Evolutionary conservation across 2,888 invertebrate species (phyloP).

Genomic region (Elysia crispata): DNA sequence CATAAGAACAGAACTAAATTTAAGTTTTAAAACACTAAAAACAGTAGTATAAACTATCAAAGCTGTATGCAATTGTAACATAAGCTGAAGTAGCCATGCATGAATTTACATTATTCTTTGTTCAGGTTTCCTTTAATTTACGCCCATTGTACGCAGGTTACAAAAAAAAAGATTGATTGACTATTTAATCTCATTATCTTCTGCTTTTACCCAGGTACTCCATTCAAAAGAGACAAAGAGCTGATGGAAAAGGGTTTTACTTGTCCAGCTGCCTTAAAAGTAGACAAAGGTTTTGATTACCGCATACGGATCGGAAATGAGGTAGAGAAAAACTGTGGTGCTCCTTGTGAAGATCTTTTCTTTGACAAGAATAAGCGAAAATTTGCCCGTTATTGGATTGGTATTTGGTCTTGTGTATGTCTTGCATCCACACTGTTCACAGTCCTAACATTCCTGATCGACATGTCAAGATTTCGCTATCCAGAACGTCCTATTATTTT

Average conservation of each 20-base stretch:
- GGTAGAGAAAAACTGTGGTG: conserved; percentile 77
- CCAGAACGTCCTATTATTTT: conserved; percentile 99
- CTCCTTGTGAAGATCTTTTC: conserved; percentile 95
- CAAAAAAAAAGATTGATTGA: no score
- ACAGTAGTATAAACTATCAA: no score
- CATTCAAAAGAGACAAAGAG: no score
- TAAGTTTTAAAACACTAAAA: no score
- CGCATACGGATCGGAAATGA: conserved; percentile 82
- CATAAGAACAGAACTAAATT: no score
- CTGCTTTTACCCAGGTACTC: no score
- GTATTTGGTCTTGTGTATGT: conserved; percentile 94
- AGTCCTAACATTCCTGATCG: conserved; percentile 90
- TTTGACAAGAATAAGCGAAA: conserved; percentile 87
- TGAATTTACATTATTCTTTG: no score
- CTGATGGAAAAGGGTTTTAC: conserved; percentile 84
- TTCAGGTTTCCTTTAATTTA: no score
- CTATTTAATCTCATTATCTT: no score
- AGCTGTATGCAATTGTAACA: no score
- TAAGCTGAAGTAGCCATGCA: no score
- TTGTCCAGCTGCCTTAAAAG: conserved; percentile 91
- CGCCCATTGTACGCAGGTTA: no score
- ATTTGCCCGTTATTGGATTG: conserved; percentile 93
- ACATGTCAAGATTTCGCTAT: conserved; percentile 96
- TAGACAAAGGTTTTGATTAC: conserved; percentile 88
- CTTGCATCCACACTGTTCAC: conserved; percentile 92